Conservation (phyloP, 2,888 invertebrate genomes). For the Aphrophora alni region DNA sequence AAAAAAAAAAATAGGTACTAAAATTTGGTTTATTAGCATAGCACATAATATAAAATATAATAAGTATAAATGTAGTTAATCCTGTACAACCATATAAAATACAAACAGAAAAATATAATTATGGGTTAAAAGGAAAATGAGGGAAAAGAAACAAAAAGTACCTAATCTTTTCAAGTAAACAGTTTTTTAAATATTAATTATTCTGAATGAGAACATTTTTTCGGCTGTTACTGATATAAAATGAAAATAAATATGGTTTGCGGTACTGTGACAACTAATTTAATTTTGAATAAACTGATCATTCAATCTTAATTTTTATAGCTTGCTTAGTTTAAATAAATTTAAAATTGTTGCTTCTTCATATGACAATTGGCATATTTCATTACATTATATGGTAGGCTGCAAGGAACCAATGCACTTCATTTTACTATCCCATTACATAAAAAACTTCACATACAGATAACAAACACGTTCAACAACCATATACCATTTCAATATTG, state of each 20-base stretch:
- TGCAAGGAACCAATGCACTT: slow-evolving; percentile 19
- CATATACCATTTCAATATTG: slow-evolving; percentile 17
- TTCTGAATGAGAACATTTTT: neutral
- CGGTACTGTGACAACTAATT: neutral
- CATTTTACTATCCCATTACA: slow-evolving; percentile 22
- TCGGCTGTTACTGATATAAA: neutral
- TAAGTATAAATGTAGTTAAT: neutral
- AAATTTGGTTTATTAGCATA: neutral
- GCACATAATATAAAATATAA: neutral
- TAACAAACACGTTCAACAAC: slow-evolving; percentile 36
- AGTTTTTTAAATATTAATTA: neutral
- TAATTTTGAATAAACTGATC: neutral
- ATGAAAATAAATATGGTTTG: neutral
- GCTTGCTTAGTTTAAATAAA: neutral
- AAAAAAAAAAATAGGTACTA: neutral
- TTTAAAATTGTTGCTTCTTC: slow-evolving; percentile 36
- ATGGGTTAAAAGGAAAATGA: neutral
- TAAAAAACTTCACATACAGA: slow-evolving; percentile 27
- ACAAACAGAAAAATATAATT: neutral
- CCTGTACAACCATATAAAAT: neutral
- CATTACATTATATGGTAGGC: slow-evolving; percentile 14
- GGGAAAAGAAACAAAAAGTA: neutral
- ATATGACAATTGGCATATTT: slow-evolving; percentile 25
- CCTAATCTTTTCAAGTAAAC: neutral
- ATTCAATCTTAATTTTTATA: neutral